These are phyloP conservation scores for Sibirionetta formosa DNA, from an alignment of 2,797 vertebrate species.

Conservation along the genomic window DNA sequence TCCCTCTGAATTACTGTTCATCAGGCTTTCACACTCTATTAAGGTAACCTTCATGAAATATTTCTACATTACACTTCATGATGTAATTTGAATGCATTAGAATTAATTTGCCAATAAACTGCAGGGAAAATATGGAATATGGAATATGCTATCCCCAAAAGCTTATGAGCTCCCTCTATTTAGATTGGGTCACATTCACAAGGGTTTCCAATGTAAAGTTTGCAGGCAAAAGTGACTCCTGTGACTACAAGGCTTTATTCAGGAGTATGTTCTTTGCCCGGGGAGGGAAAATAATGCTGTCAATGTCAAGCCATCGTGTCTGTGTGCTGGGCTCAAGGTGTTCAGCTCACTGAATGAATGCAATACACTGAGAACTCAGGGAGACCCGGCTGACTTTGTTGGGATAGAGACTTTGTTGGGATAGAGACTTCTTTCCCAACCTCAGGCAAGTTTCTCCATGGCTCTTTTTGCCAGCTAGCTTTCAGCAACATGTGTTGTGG, in stretches of 20 bases:
- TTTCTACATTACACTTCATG: constrained; percentile 54
- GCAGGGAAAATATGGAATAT: constrained; percentile 20
- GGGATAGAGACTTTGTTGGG: neutral
- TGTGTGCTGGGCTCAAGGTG: neutral
- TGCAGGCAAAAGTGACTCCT: neutral
- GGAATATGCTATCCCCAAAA: neutral
- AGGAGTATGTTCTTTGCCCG: neutral
- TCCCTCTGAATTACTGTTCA: constrained; percentile 46
- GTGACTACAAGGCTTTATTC: neutral
- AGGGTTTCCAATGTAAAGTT: neutral
- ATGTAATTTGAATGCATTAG: constrained; percentile 59
- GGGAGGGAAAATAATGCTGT: neutral
- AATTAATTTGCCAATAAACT: constrained; percentile 70
- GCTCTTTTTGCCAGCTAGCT: neutral
- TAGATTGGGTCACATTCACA: neutral
- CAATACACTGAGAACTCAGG: neutral
- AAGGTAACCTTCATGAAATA: constrained; percentile 65
- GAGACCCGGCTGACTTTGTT: neutral
- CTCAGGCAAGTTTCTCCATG: neutral
- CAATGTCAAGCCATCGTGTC: neutral
- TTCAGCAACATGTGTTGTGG: fast-evolving
- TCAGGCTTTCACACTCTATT: constrained; percentile 64
- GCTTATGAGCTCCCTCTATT: constrained; percentile 5
- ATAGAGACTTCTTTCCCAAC: neutral
- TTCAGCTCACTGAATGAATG: neutral